Evolutionary conservation across 1,140 invertebrate species (phyloP).

Genomic region (Pomacea maculata): DNA sequence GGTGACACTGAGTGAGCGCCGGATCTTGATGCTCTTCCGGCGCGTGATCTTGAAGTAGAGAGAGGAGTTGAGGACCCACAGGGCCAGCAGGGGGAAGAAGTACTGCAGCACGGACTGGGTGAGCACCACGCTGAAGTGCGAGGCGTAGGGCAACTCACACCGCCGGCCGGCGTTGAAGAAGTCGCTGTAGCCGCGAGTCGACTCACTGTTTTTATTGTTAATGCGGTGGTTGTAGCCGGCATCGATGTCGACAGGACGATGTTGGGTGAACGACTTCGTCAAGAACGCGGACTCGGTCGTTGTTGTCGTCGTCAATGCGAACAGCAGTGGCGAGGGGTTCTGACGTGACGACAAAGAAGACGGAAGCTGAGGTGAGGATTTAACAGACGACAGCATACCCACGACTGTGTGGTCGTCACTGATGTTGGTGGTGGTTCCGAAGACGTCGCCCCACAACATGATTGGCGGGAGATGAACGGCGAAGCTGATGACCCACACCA

Average conservation of each 20-base stretch:
- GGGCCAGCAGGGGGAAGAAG: constrained; percentile 42
- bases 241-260: no score
- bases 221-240: neutral
- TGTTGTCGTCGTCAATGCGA: neutral
- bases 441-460: constrained; percentile 39
- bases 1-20: constrained; percentile 45
- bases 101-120: constrained; percentile 48
- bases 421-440: neutral
- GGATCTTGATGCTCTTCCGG: constrained; percentile 50
- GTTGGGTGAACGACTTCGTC: neutral
- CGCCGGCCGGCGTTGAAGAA: neutral
- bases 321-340: no score
- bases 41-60: constrained; percentile 53
- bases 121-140: constrained; percentile 35
- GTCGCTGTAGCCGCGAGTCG: neutral
- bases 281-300: neutral
- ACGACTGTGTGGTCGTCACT: no score
- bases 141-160: constrained; percentile 41
- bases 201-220: constrained; percentile 3
- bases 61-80: constrained; percentile 49
- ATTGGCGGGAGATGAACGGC: constrained; percentile 46
- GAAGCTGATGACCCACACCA: constrained; percentile 48
- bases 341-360: no score
- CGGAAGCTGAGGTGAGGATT: no score
- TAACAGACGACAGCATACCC: no score